Base-by-base conservation (phyloP, 2,113 vertebrate genomes). In the Spea multiplicata region DNA sequence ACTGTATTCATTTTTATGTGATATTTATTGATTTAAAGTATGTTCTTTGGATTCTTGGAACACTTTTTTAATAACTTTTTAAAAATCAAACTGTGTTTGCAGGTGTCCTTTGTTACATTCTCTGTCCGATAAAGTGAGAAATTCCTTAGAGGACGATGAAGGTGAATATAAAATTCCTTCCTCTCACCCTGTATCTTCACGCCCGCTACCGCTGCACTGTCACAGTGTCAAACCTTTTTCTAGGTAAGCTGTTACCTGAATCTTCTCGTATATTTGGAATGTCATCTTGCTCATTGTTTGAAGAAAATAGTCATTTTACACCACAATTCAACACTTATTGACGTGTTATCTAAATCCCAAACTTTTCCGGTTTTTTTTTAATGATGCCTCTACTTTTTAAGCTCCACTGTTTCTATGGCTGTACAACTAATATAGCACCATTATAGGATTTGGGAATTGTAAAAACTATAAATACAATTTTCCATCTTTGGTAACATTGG, bases 161-260 rank as follows among this genome's bases (percentile, higher is more conserved):
- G 92, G 94, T 69, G 92, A 96, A 82, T 97, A 96, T 86, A 95
- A 96, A 91, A 86, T 95, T 85, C 95, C 95, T 65, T 94, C 94
- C 81, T 97, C 94, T 55, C 94, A 91, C 84, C 90, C 93, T 73
- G 84, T 95, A 69, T 89, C 93, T 81, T 85, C 95, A 86, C 91
- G 85, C 76, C 88, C 89, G 67, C 95, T 96, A 61, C 82, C 93
- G 66, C 85, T 94, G 76, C 85, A 94, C 80, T 89, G 92, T 85
- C 92, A 91, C 86, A 91, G 83, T 70, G 80, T 88, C 81, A 93
- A 93, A 70, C 84, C 87, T 83, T 83, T 88, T 84, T 65, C 86
- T 85, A 84, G 95, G 96, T 97, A 95, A 89, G 87, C 70, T 9
- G 10, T 59, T 59, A 59, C 55, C 10, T 13, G 16, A 8, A 46